These are phyloP conservation scores for Drosophila nr. fundita DNA, from an alignment of 2,888 invertebrate species.

Conservation along the genomic window DNA sequence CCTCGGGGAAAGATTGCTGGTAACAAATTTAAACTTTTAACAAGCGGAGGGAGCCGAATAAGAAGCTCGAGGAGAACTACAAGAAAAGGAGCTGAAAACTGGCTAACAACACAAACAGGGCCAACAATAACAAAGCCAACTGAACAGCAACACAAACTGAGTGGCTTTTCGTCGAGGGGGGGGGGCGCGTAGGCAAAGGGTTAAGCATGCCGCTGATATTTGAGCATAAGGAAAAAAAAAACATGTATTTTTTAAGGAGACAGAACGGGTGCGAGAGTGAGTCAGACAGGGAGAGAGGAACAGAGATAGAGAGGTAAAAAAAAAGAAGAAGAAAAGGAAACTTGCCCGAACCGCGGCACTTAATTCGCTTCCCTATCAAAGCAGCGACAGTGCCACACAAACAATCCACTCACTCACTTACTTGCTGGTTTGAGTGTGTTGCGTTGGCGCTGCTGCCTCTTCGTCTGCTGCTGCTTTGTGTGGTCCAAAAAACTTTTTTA, in stretches of 20 bases:
- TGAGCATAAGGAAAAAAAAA: conserved; percentile 9
- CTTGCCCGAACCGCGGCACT: conserved; percentile 65
- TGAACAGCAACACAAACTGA: conserved; percentile 38
- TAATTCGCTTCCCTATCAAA: conserved; percentile 76
- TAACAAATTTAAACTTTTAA: conserved; percentile 24
- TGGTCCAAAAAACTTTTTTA: conserved; percentile 76
- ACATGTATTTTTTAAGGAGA: background rate
- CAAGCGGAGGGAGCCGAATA: conserved; percentile 2
- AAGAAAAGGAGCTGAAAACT: conserved; percentile 31
- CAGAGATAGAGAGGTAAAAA: background rate
- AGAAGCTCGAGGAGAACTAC: background rate
- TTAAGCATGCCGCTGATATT: conserved; percentile 34
- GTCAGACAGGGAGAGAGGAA: conserved; percentile 1
- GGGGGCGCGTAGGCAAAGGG: conserved; percentile 27
- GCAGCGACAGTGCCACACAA: conserved; percentile 47
- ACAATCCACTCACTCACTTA: conserved; percentile 1
- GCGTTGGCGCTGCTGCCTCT: conserved; percentile 17
- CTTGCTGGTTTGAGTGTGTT: conserved; percentile 22
- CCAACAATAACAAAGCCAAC: conserved; percentile 58
- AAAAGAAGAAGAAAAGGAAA: conserved; percentile 24
- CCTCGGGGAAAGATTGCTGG: conserved; percentile 23
- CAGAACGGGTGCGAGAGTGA: background rate
- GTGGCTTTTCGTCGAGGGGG: background rate
- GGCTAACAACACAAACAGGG: conserved; percentile 57
- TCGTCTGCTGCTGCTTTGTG: conserved; percentile 51